Evolutionary conservation across 2,113 vertebrate genomes (phyloP).

Genomic region (Falcunculus frontatus): DNA sequence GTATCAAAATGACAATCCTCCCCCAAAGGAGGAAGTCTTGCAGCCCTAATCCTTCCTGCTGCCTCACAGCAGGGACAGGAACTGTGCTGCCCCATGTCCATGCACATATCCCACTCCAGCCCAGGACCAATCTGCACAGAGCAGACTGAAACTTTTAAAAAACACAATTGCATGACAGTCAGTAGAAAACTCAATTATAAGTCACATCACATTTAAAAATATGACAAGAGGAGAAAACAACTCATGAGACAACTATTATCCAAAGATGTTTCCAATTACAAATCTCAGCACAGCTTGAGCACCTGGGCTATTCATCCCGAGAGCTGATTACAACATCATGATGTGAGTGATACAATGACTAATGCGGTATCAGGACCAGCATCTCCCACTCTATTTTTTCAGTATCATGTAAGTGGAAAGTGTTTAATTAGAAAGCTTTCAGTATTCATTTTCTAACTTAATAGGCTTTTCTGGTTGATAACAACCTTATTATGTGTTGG

Average conservation of each 20-base stretch:
- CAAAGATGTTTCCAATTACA: conserved; percentile 63
- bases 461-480: conserved; percentile 71
- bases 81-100: background rate
- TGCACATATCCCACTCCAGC: background rate
- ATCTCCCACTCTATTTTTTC: conserved; percentile 54
- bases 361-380: conserved; percentile 8
- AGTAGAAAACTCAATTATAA: conserved; percentile 34
- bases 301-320: conserved; percentile 39
- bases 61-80: background rate
- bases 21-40: background rate
- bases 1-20: background rate
- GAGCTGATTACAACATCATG: conserved; percentile 64
- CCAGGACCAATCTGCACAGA: background rate
- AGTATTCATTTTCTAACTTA: conserved; percentile 71
- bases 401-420: conserved; percentile 63
- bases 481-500: conserved; percentile 64
- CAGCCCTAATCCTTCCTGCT: background rate
- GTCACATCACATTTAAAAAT: conserved; percentile 20
- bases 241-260: conserved; percentile 48
- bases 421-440: conserved; percentile 73
- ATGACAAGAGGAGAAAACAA: conserved; percentile 39
- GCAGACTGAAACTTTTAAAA: background rate
- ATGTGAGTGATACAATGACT: conserved; percentile 64
- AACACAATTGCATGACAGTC: background rate
- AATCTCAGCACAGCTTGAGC: conserved; percentile 31